Percentiles rank a stretch among this genome's conserved stretches.
Conservation (phyloP, 2,888 invertebrate species). For the Agonopterix subpropinquella region DNA sequence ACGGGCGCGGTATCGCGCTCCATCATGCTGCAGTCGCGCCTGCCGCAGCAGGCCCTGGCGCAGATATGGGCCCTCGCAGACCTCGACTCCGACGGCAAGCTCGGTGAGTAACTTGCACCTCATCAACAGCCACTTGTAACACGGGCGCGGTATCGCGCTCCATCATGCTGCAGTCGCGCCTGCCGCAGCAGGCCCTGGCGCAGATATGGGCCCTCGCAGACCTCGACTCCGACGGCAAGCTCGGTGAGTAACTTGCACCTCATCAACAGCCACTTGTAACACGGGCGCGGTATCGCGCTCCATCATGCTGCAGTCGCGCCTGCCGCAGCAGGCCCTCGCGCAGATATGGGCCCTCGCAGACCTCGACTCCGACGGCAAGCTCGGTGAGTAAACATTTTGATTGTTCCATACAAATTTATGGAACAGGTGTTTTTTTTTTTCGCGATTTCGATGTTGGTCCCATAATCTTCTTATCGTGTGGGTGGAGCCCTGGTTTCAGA, state of each 20-base stretch:
- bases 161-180: constrained; percentile 93
- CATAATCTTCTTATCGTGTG: too few species aligned
- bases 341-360: constrained; percentile 97
- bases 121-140: constrained; percentile 44
- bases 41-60: constrained; percentile 92
- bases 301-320: constrained; percentile 93
- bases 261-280: constrained; percentile 44
- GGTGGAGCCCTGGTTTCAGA: too few species aligned
- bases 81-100: constrained; percentile 94
- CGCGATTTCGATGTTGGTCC: too few species aligned
- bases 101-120: constrained; percentile 68
- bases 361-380: constrained; percentile 94
- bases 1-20: constrained; percentile 91
- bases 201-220: constrained; percentile 97
- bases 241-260: constrained; percentile 68
- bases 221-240: constrained; percentile 94
- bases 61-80: constrained; percentile 97
- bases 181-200: constrained; percentile 92
- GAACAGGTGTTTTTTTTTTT: too few species aligned
- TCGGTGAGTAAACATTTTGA: constrained; percentile 78
- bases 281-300: constrained; percentile 91
- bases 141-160: constrained; percentile 91
- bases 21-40: constrained; percentile 93
- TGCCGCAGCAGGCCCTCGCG: constrained; percentile 92
- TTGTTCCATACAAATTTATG: too few species aligned